phyloP scores from a whole-genome alignment of 2,113 vertebrate genomes.

The Delphinus delphis region DNA sequence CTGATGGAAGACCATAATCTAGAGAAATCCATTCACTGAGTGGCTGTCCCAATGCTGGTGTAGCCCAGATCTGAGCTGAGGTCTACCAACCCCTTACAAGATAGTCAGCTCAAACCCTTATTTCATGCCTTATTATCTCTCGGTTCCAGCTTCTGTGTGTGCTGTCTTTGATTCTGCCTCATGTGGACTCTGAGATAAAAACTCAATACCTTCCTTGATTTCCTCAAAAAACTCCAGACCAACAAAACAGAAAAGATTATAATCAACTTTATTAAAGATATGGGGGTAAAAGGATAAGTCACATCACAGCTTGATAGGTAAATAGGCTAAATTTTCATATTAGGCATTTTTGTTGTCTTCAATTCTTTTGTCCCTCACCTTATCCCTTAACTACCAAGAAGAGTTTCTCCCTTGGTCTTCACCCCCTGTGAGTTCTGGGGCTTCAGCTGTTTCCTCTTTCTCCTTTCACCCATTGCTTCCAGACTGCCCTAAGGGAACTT shows the following conservation, averaged over 20 bases:
- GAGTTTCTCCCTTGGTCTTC: not conserved
- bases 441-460: not conserved
- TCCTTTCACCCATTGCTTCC: not conserved
- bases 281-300: not conserved
- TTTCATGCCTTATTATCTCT: not conserved
- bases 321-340: not conserved
- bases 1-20: not conserved
- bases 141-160: not conserved
- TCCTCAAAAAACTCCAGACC: not conserved
- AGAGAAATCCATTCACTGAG: not conserved
- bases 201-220: not conserved
- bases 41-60: not conserved
- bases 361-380: not conserved
- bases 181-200: not conserved
- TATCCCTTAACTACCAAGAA: not conserved
- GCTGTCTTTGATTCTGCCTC: not conserved
- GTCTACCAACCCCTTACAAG: not conserved
- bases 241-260: not conserved
- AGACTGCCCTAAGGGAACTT: not conserved
- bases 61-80: not conserved
- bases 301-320: not conserved
- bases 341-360: not conserved
- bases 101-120: not conserved
- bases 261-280: not conserved
- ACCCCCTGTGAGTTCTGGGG: not conserved